Conservation (phyloP, 1,140 invertebrate species). For the Holotrichia oblita region DNA sequence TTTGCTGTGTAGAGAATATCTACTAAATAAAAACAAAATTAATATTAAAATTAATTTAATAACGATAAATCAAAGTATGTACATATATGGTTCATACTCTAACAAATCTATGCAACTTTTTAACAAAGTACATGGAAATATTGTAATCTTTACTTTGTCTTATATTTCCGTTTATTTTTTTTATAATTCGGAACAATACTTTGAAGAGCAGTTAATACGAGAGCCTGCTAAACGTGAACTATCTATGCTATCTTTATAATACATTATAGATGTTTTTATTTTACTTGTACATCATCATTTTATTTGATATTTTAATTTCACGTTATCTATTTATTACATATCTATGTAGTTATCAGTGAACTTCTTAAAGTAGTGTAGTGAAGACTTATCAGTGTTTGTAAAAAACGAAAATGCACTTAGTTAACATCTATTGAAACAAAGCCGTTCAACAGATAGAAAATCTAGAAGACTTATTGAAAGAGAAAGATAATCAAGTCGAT, state of each 20-base stretch:
- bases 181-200: too few relatives aligned
- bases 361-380: constrained; percentile 28
- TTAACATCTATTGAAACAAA: constrained; percentile 17
- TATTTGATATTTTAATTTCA: neutral
- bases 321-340: neutral
- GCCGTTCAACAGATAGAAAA: constrained; percentile 85
- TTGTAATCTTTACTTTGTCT: too few relatives aligned
- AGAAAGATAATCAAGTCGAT: constrained; percentile 98
- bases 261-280: neutral
- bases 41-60: too few relatives aligned
- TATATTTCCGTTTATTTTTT: too few relatives aligned
- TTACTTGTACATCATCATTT: neutral
- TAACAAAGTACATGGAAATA: too few relatives aligned
- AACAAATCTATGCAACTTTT: too few relatives aligned
- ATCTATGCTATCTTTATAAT: constrained; percentile 7
- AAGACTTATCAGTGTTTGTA: constrained; percentile 16
- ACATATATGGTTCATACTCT: too few relatives aligned
- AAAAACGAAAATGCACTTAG: constrained; percentile 1
- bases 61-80: too few relatives aligned
- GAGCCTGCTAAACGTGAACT: neutral
- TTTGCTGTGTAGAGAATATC: too few relatives aligned
- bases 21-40: too few relatives aligned
- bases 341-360: constrained; percentile 4
- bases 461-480: constrained; percentile 94
- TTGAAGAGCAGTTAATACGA: too few relatives aligned